Conservation (phyloP, 2,113 vertebrate species). For the Hylia prasina region DNA sequence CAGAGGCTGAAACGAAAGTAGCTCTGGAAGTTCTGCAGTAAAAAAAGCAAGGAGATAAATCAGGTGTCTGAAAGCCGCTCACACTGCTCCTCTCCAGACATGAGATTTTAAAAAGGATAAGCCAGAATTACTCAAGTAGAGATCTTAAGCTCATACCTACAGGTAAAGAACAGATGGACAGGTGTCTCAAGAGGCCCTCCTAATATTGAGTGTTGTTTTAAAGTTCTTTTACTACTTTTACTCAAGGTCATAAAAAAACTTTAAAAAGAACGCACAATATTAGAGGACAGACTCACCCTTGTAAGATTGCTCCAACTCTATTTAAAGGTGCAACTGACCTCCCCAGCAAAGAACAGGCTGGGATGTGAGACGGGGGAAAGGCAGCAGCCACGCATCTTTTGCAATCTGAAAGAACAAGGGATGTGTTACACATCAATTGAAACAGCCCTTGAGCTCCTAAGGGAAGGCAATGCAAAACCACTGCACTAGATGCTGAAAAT, state of each 20-base stretch:
- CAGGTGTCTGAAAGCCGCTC: not conserved
- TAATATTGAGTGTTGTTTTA: slow-evolving; percentile 36
- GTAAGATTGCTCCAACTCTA: not conserved
- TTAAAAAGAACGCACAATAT: slow-evolving; percentile 44
- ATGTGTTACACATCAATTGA: not conserved
- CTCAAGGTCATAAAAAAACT: slow-evolving; percentile 15
- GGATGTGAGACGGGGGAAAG: not conserved
- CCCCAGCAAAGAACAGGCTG: slow-evolving; percentile 24
- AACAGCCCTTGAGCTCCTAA: not conserved
- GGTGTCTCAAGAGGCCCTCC: not conserved
- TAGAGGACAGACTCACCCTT: slow-evolving; percentile 51
- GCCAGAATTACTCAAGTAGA: not conserved
- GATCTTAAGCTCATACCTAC: not conserved
- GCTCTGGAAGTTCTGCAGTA: not conserved
- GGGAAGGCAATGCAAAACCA: not conserved
- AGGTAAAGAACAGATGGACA: not conserved
- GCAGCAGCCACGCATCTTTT: not conserved
- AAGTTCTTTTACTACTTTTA: slow-evolving; percentile 32
- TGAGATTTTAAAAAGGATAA: not conserved
- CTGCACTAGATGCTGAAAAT: not conserved
- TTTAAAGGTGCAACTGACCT: not conserved
- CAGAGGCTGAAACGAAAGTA: not conserved
- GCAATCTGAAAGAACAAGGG: slow-evolving; percentile 41
- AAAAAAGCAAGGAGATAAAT: not conserved
- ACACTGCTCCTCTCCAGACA: not conserved